phyloP scores from a whole-genome alignment of 2,113 vertebrate genomes.

The Mungos mungo region DNA sequence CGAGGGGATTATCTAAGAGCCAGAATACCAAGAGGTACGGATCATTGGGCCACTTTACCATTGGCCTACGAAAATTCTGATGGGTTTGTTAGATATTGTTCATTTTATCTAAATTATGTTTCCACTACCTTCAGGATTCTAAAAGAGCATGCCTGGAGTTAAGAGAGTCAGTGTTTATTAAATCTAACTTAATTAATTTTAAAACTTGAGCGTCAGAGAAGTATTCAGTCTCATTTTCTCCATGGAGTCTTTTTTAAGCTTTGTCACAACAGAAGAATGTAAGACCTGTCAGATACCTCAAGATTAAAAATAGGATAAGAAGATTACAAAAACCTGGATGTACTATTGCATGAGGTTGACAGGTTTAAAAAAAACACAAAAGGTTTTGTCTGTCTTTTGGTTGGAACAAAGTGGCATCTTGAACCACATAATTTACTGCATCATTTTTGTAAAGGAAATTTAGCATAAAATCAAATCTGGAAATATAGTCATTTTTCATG shows the following conservation, averaged over 20 bases:
- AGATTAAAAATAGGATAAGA: slow-evolving; percentile 64
- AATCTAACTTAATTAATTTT: slow-evolving; percentile 29
- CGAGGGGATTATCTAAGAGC: neutral
- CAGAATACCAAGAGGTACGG: neutral
- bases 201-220: neutral
- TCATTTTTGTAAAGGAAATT: slow-evolving; percentile 35
- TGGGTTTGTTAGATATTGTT: neutral
- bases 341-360: slow-evolving; percentile 32
- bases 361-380: neutral
- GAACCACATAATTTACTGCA: slow-evolving; percentile 39
- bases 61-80: neutral
- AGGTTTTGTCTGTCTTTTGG: neutral
- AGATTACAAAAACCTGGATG: neutral
- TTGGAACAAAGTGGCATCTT: slow-evolving; percentile 33
- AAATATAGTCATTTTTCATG: slow-evolving; percentile 20
- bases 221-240: neutral
- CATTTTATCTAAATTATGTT: neutral
- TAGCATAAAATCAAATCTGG: neutral
- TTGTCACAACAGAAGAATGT: slow-evolving; percentile 32
- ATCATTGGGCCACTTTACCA: neutral
- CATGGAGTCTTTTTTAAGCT: slow-evolving; percentile 29
- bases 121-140: neutral
- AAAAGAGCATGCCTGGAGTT: neutral
- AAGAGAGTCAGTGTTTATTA: neutral
- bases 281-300: slow-evolving; percentile 47